Base-by-base conservation (phyloP, 2,888 invertebrate genomes). In the Chrysodeixis includens region DNA sequence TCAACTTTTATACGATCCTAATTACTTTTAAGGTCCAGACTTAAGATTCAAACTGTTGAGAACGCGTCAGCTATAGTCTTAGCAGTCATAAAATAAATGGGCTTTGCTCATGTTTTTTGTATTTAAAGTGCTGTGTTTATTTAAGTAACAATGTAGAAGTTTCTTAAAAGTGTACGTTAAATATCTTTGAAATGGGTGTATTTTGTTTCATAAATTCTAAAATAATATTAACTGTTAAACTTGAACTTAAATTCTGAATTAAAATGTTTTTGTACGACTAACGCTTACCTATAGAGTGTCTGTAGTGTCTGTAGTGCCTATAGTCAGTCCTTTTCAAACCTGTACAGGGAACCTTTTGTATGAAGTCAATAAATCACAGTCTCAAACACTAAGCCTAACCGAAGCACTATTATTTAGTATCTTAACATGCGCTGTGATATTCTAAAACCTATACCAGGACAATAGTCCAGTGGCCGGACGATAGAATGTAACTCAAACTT, bases 401-500 rank as follows among this genome's bases (percentile, higher is more conserved):
- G 6, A 40, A 40, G 40, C 40, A 40, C 40, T 40, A 40, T 40
- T 40, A n/a, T 40, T n/a, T 40, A 40, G 40, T n/a, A 40, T 40
- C 40, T 40, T n/a, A 40, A 40, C n/a, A 40, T n/a, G 40, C 14
- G n/a, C n/a, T 40, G 12, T n/a, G 46, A 30, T 51, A 30, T 18
- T 8, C 7, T 20, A 3, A 20, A 35, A 32, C 16, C 44, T 16
- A 30, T 49, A n/a, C 44, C 44, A 30, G 59, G 58, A 71, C 61
- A 67, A 71, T 63, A 46, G 57, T 30, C 46, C 14, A 49, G 30
- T 5, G 18, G 51, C 62, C 59, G 51, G 12, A 56, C 30, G 16
- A 14, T 30, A 53, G 56, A 49, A 16, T 59, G 73, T 63, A 54
- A 18, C 64, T 57, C n/a, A 59, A 84, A 84, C 74, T 84, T 79